Conservation (phyloP, 1,140 invertebrate genomes). For the Drosophila pectinifera region DNA sequence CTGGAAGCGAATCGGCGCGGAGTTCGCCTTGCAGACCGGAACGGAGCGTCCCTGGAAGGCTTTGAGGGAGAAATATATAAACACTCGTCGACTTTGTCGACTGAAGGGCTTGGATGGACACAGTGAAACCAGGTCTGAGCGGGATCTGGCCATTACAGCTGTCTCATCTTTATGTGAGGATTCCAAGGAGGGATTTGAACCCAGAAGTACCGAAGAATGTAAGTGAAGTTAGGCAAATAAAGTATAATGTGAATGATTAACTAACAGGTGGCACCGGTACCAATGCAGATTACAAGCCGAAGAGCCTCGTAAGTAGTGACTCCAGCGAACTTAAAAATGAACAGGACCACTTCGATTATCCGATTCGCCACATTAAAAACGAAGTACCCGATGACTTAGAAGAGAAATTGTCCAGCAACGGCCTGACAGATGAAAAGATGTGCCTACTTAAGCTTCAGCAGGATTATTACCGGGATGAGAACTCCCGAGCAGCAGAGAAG, state of each 20-base stretch:
- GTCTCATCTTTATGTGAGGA: not conserved
- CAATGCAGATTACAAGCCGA: not conserved
- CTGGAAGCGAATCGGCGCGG: slow-evolving; percentile 3
- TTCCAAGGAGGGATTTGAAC: not conserved
- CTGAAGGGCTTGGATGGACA: not conserved
- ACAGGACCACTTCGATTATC: not conserved
- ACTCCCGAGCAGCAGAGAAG: slow-evolving; percentile 13
- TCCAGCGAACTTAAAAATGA: not conserved
- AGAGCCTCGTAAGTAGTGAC: not conserved
- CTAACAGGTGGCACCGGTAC: not conserved
- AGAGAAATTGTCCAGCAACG: not conserved
- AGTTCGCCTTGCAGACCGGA: not conserved
- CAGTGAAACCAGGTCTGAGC: not conserved
- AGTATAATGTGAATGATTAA: not conserved
- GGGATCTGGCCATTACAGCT: not conserved
- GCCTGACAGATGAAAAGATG: not conserved
- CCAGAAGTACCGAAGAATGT: slow-evolving; percentile 1
- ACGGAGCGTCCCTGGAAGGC: not conserved
- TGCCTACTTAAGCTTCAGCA: slow-evolving; percentile 6
- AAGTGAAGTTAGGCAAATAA: not conserved
- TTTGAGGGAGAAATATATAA: slow-evolving; percentile 9
- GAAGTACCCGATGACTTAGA: not conserved
- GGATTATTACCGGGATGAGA: slow-evolving; percentile 11
- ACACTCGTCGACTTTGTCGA: not conserved
- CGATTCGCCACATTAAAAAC: not conserved